These are phyloP conservation scores for Papio anubis DNA, from an alignment of 2,113 vertebrate genomes.

Conservation along the genomic window DNA sequence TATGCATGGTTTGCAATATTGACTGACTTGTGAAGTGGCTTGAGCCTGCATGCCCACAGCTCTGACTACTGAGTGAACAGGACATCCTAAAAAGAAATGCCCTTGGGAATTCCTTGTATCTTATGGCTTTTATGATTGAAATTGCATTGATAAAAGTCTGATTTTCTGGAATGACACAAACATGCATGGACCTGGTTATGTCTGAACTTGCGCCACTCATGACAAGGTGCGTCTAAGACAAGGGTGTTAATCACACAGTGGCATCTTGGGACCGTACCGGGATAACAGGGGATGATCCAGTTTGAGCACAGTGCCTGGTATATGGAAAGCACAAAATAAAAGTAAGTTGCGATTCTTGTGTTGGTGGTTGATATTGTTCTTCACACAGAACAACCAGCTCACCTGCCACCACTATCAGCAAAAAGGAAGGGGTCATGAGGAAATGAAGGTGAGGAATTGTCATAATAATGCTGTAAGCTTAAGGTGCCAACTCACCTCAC, in stretches of 20 bases:
- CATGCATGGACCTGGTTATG: no score
- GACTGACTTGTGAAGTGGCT: no score
- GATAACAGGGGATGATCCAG: fast-evolving
- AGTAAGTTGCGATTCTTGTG: background rate
- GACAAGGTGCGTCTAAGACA: background rate
- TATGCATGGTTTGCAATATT: no score
- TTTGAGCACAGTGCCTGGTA: background rate
- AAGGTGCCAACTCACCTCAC: background rate
- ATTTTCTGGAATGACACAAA: no score
- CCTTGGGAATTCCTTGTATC: no score
- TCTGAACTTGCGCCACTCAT: no score
- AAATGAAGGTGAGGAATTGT: background rate
- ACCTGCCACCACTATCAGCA: background rate
- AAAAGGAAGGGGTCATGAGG: background rate
- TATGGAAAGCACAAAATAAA: background rate
- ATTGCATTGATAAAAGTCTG: no score
- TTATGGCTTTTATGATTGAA: no score
- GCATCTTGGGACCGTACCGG: background rate
- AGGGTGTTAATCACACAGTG: fast-evolving
- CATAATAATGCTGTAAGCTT: background rate
- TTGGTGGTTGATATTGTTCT: background rate
- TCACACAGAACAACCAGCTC: background rate
- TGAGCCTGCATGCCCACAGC: no score
- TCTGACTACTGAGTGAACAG: no score
- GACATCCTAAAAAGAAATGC: no score